Evolutionary conservation across 1,140 invertebrate species (phyloP).

Genomic region (Diprion similis): DNA sequence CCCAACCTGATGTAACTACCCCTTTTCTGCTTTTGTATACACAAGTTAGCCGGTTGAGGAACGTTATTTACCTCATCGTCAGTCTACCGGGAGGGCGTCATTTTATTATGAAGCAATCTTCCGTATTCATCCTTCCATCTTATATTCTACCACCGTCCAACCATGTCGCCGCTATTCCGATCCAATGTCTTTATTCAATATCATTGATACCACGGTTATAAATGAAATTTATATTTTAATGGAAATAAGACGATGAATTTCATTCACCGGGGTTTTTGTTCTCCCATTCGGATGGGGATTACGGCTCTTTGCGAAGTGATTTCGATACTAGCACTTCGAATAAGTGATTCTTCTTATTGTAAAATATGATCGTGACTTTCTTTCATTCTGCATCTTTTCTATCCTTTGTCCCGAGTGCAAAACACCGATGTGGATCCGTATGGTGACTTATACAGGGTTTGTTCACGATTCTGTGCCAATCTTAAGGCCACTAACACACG

Average conservation of each 20-base stretch:
- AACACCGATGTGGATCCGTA: too few species aligned
- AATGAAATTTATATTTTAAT: constrained; percentile 27
- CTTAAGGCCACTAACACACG: too few species aligned
- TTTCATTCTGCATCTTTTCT: too few species aligned
- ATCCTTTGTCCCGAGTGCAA: too few species aligned
- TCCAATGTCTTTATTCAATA: constrained; percentile 21
- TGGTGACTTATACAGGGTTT: too few species aligned
- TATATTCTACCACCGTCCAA: neutral
- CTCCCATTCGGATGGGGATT: neutral
- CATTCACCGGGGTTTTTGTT: constrained; percentile 11
- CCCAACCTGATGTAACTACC: neutral
- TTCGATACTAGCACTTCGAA: too few species aligned
- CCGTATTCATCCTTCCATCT: neutral
- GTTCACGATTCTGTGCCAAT: too few species aligned
- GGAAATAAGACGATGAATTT: constrained; percentile 30
- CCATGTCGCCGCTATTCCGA: neutral
- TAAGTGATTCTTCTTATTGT: too few species aligned
- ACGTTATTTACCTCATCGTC: constrained; percentile 3
- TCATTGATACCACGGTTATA: constrained; percentile 19
- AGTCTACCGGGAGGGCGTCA: neutral
- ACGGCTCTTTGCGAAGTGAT: neutral
- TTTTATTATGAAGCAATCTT: neutral
- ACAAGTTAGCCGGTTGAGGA: neutral
- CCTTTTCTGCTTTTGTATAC: neutral
- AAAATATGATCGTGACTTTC: too few species aligned